Evolutionary conservation across 1,140 invertebrate genomes (phyloP).

Genomic region (Onthophagus taurus): DNA sequence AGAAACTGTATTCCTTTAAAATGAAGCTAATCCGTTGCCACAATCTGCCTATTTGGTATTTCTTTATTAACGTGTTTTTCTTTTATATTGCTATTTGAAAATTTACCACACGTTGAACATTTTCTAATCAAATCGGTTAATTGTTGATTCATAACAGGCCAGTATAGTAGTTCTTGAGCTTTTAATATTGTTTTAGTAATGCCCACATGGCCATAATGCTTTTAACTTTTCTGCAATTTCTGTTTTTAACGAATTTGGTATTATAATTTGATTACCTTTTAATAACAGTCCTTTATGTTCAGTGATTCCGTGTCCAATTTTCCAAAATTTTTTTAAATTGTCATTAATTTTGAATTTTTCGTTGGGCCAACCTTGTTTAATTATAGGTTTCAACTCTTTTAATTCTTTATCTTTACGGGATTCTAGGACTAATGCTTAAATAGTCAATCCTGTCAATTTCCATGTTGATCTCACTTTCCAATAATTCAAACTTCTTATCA

Average conservation of each 20-base stretch:
- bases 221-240: constrained; percentile 31
- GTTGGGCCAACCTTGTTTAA: constrained; percentile 36
- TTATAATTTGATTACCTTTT: constrained; percentile 28
- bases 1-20: too few relatives aligned
- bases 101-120: constrained; percentile 32
- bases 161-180: constrained; percentile 23
- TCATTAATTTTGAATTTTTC: constrained; percentile 21
- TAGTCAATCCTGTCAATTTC: not conserved
- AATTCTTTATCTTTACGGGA: too few relatives aligned
- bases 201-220: constrained; percentile 40
- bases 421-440: not conserved
- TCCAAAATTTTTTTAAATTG: not conserved
- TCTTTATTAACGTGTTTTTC: constrained; percentile 31
- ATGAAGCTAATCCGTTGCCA: constrained; percentile 30
- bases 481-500: not conserved
- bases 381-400: constrained; percentile 21
- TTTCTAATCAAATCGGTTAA: constrained; percentile 38
- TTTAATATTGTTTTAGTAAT: constrained; percentile 33
- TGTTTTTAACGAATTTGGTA: constrained; percentile 28
- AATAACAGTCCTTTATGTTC: too few relatives aligned
- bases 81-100: constrained; percentile 20
- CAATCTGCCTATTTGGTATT: constrained; percentile 26
- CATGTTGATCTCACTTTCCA: not conserved
- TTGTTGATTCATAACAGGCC: constrained; percentile 33
- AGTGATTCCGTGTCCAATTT: not conserved